Percentiles rank a stretch among this genome's conserved stretches.
These are phyloP conservation scores for Psococerastis gibbosa DNA, from an alignment of 2,888 invertebrate genomes.

Conservation along the genomic window DNA sequence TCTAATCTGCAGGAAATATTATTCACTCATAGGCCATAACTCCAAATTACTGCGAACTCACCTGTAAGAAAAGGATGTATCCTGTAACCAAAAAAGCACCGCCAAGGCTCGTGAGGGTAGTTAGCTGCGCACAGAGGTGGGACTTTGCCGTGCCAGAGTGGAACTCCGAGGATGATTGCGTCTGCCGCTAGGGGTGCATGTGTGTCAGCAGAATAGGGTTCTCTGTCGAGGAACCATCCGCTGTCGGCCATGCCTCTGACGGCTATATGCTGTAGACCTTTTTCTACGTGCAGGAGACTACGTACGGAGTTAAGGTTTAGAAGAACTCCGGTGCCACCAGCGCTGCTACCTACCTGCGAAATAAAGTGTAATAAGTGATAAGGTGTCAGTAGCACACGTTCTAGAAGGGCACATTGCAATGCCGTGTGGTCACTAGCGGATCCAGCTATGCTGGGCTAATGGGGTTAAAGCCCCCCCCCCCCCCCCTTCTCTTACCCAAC, in stretches of 20 bases:
- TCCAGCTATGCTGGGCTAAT: too few relatives aligned
- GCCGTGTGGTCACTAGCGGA: too few relatives aligned
- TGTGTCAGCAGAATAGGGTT: conserved; percentile 41
- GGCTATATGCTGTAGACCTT: conserved; percentile 34
- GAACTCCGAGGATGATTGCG: conserved; percentile 53
- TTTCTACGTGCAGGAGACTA: conserved; percentile 41
- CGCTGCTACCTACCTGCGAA: conserved; percentile 60
- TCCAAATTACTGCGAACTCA: conserved; percentile 25
- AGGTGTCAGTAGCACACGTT: too few relatives aligned
- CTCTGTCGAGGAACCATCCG: conserved; percentile 85
- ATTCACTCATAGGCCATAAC: background rate
- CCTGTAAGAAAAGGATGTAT: conserved; percentile 68
- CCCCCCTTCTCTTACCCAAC: too few relatives aligned
- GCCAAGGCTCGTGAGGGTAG: conserved; percentile 59
- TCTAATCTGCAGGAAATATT: background rate
- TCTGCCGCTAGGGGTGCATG: conserved; percentile 31
- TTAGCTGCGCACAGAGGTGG: conserved; percentile 55
- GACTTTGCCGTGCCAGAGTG: conserved; percentile 59
- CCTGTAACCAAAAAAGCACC: conserved; percentile 81
- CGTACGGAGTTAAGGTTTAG: conserved; percentile 70
- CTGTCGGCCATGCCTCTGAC: conserved; percentile 81
- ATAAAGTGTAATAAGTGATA: too few relatives aligned
- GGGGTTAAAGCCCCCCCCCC: too few relatives aligned
- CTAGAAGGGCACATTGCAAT: too few relatives aligned
- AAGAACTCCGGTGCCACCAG: conserved; percentile 87